A percentile compares a stretch with the other conserved stretches of the same genome.
Evolutionary conservation across 2,113 vertebrate species (phyloP).

Genomic region (Oreotrochilus melanogaster): DNA sequence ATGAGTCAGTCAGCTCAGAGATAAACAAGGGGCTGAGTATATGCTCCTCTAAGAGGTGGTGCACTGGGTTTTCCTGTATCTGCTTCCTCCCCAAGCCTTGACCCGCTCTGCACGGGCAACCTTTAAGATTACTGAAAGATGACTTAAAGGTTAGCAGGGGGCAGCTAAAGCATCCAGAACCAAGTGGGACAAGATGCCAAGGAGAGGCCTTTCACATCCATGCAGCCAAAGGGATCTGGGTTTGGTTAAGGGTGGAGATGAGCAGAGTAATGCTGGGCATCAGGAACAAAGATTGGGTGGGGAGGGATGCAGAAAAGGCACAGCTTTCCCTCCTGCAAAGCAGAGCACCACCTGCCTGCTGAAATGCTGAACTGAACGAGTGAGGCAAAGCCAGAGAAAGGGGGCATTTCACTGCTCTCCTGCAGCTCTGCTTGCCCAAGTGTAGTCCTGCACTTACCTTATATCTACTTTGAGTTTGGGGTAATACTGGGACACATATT

Average conservation of each 20-base stretch:
- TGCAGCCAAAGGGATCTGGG: neutral
- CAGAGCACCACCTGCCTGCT: neutral
- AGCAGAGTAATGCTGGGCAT: fast-evolving
- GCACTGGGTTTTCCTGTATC: neutral
- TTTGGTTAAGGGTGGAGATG: neutral
- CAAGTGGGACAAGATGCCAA: neutral
- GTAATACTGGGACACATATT: slow-evolving; percentile 95
- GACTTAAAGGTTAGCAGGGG: neutral
- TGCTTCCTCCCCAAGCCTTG: neutral
- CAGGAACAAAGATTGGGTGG: neutral
- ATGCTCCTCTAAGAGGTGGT: neutral
- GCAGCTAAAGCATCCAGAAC: neutral
- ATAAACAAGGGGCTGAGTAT: neutral
- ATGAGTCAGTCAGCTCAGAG: neutral
- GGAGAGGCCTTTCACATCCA: neutral
- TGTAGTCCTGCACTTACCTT: slow-evolving; percentile 78
- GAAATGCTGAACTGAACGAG: neutral
- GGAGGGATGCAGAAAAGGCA: neutral
- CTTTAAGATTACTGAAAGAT: neutral
- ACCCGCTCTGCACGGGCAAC: fast-evolving
- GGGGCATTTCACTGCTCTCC: neutral
- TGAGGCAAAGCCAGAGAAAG: neutral
- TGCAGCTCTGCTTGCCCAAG: neutral
- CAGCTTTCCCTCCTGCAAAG: neutral
- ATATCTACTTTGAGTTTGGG: slow-evolving; percentile 91